Conservation (phyloP, 2,113 vertebrate genomes). For the Psittacara wagleri region DNA sequence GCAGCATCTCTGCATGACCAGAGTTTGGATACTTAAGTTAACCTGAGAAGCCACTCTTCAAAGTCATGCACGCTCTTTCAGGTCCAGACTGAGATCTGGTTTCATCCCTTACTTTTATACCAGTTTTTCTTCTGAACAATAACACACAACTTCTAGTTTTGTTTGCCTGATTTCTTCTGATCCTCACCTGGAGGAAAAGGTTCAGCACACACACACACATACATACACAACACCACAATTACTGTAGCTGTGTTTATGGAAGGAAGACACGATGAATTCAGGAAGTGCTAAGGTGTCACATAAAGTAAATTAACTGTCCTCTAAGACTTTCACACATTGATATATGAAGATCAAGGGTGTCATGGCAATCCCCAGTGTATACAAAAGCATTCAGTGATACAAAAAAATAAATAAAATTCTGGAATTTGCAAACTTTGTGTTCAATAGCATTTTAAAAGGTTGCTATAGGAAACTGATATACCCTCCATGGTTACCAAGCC, state of each 20-base stretch:
- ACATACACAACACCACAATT: not conserved
- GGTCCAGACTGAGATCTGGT: not conserved
- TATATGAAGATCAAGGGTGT: not conserved
- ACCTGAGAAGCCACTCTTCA: not conserved
- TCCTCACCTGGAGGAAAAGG: constrained; percentile 15
- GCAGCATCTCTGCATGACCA: not conserved
- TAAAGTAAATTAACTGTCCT: not conserved
- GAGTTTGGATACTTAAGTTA: not conserved
- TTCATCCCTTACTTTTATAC: not conserved
- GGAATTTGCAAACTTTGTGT: not conserved
- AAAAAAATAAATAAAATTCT: not conserved
- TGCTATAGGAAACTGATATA: not conserved
- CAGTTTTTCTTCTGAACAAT: not conserved
- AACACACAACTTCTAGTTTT: not conserved
- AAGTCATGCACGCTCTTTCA: not conserved
- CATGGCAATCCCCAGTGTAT: not conserved
- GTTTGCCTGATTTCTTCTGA: not conserved
- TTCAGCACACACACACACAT: not conserved
- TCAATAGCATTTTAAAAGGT: not conserved
- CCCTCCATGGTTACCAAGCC: not conserved
- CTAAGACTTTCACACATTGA: not conserved
- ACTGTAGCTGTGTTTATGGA: not conserved
- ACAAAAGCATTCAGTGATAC: not conserved
- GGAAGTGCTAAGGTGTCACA: not conserved
- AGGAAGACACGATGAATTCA: not conserved